A percentile compares a stretch with the other conserved stretches of the same genome.
Evolutionary conservation across 2,888 invertebrate species (phyloP).

Genomic region (Machimus atricapillus): DNA sequence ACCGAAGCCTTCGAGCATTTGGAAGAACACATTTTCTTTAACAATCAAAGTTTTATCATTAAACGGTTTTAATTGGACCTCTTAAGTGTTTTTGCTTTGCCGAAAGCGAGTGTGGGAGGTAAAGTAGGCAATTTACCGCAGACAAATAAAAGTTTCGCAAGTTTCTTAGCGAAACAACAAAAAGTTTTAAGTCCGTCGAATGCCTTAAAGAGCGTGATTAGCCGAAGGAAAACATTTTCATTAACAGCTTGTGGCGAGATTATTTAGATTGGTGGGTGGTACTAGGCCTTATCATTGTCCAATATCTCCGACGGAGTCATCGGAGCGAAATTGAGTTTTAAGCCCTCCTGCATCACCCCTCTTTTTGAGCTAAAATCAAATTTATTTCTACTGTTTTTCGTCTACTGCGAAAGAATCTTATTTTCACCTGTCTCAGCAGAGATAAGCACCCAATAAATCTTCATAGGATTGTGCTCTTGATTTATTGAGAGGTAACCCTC

Average conservation of each 20-base stretch:
- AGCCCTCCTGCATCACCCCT: neutral
- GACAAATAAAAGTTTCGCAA: conserved; percentile 15
- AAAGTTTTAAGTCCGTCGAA: neutral
- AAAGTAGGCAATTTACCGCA: neutral
- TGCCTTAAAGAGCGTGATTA: conserved; percentile 8
- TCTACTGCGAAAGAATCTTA: conserved; percentile 15
- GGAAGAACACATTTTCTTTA: conserved; percentile 36
- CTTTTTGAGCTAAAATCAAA: neutral
- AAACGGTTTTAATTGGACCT: conserved; percentile 38
- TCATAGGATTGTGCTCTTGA: conserved; percentile 40
- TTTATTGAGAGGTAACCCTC: conserved; percentile 39
- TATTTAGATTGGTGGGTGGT: conserved; percentile 7
- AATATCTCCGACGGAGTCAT: neutral
- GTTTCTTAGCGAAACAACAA: neutral
- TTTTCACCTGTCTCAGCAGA: conserved; percentile 38
- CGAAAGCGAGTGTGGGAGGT: neutral
- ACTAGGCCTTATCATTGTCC: neutral
- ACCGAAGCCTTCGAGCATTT: conserved; percentile 6
- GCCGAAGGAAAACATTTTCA: conserved; percentile 21
- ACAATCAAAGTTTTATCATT: conserved; percentile 39
- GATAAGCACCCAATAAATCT: conserved; percentile 41
- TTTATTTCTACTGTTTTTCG: neutral
- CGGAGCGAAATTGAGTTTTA: neutral
- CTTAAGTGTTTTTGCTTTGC: conserved; percentile 22
- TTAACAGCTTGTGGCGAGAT: conserved; percentile 17